Base-by-base conservation (phyloP, 2,797 vertebrate species). In the Micromesistius poutassou region DNA sequence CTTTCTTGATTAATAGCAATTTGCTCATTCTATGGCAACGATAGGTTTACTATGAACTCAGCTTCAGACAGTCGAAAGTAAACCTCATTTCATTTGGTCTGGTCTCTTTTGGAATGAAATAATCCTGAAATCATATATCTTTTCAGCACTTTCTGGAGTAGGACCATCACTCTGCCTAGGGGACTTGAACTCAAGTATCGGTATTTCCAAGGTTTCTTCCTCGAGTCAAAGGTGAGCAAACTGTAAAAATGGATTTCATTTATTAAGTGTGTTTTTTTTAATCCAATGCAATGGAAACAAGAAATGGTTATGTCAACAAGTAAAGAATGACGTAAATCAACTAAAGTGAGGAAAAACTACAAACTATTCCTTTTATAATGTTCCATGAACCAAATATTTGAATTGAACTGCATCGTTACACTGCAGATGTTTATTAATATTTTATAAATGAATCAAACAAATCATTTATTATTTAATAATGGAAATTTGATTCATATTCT, bases 131-230 rank as follows among this genome's bases (percentile, higher is more conserved):
- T 46, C 68, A 38, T 71, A 12, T 70, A 25, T 42, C 71, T 16
- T 73, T 2, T 4, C 89, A 98, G 97, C 71, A 77, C 87, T 1
- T 82, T 91, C 3, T 98, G 97, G 97, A 96, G 92, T 80, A 81
- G 89, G 79, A 91, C 92, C 0, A 30, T 98, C 85, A 74, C 81
- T 70, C 92, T 98, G 72, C 93, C 91, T 1, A 93, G 81, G 89
- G 96, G 95, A 82, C 80, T 84, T 70, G 90, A 93, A 74, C 79
- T 94, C 89, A 81, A 84, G 2, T 99, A 99, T 87, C 96, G 97
- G 31, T 99, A 98, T 88, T 96, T 98, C 85, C 97, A 94, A 92
- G 97, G 96, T 73, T 95, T 92, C 91, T 95, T 98, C 89, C 84
- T 98, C 83, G 94, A 97, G 87, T 92, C 97, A 71, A 97, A 96